Percentiles rank a stretch among this genome's conserved stretches.
Evolutionary conservation across 2,113 vertebrate genomes (phyloP).

Genomic region (Nerophis lumbriciformis): DNA sequence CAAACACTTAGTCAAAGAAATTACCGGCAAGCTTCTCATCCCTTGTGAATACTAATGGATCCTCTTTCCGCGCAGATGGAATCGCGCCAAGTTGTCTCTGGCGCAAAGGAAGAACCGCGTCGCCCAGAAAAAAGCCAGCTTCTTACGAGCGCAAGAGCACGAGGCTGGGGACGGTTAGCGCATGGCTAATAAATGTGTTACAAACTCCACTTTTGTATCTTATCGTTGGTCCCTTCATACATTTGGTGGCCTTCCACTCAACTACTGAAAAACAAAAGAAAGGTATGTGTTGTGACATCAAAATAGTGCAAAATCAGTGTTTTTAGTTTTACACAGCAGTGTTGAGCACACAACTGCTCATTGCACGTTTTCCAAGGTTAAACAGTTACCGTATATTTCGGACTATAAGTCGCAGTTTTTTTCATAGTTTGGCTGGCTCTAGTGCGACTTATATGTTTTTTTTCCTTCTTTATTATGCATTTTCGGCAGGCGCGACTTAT

Average conservation of each 20-base stretch:
- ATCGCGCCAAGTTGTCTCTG: conserved; percentile 92
- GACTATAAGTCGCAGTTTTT: too few species aligned
- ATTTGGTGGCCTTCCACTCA: not conserved
- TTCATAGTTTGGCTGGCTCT: too few species aligned
- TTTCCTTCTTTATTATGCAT: too few species aligned
- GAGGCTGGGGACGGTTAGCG: conserved; percentile 84
- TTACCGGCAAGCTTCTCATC: not conserved
- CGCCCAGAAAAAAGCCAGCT: conserved; percentile 98
- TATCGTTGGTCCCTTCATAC: not conserved
- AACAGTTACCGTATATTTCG: conserved; percentile 1
- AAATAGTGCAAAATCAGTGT: conserved; percentile 67
- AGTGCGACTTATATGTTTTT: too few species aligned
- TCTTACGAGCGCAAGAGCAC: conserved; percentile 87
- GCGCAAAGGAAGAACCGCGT: conserved; percentile 95
- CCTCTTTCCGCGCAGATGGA: conserved; percentile 79
- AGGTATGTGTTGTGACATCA: not conserved
- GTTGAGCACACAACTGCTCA: conserved; percentile 16
- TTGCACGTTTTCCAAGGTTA: conserved; percentile 6
- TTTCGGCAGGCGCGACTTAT: too few species aligned
- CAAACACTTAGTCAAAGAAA: too few species aligned
- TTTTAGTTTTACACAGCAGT: conserved; percentile 42
- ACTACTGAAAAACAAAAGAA: not conserved
- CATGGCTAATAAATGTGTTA: conserved; percentile 64
- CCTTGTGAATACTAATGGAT: conserved; percentile 53
- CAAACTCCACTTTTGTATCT: conserved; percentile 32